Conservation (phyloP, 2,888 invertebrate species). For the Drosophila planitibia region DNA sequence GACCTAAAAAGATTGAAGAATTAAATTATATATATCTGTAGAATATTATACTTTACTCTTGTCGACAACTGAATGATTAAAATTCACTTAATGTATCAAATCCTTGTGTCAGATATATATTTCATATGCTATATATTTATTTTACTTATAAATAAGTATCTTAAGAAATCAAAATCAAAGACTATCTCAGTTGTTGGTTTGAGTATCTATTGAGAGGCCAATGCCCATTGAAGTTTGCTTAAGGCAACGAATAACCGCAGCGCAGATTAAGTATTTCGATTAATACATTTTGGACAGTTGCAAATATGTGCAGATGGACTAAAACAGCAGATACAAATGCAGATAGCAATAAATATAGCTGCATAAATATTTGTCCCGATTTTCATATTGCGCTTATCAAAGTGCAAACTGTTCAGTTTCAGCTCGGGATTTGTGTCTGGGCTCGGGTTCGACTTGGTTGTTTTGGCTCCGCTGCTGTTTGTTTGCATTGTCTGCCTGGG, state of each 20-base stretch:
- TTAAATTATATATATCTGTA: not conserved
- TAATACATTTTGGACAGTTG: conserved; percentile 10
- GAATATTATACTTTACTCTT: not conserved
- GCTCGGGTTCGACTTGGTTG: not conserved
- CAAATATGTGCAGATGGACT: conserved; percentile 30
- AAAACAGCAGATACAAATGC: conserved; percentile 22
- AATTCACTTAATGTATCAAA: not conserved
- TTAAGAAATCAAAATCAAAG: not conserved
- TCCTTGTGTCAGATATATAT: not conserved
- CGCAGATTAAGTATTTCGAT: conserved; percentile 22
- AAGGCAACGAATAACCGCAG: not conserved
- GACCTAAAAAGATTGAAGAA: not conserved
- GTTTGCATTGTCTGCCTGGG: conserved; percentile 29
- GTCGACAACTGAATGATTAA: not conserved
- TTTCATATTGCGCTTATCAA: conserved; percentile 69
- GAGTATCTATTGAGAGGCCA: not conserved
- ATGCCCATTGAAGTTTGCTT: not conserved
- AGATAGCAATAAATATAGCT: conserved; percentile 51
- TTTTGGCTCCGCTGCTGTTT: conserved; percentile 2
- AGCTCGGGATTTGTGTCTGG: conserved; percentile 1
- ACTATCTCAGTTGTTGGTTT: not conserved
- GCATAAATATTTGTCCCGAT: conserved; percentile 66
- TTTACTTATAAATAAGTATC: not conserved
- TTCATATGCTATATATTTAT: fast-evolving
- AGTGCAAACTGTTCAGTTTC: conserved; percentile 45